phyloP scores from a whole-genome alignment of 2,797 vertebrate species.

The Nyctibius grandis region DNA sequence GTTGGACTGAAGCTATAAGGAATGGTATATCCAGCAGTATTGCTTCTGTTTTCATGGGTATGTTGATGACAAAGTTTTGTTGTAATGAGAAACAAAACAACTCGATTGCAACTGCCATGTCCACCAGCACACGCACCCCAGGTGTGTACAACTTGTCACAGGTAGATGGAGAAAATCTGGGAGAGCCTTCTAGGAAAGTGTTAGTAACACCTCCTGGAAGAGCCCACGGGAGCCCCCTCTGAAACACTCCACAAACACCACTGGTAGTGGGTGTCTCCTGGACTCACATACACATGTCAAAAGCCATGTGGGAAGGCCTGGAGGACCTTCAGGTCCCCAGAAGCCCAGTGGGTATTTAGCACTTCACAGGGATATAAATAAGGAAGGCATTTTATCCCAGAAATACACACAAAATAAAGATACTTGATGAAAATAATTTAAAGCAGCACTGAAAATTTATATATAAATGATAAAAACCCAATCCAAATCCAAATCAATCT shows the following conservation, averaged over 20 bases:
- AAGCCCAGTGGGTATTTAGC: background rate
- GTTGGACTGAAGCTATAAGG: background rate
- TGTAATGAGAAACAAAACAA: background rate
- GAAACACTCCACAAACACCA: accelerated
- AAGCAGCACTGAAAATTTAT: background rate
- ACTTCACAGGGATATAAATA: background rate
- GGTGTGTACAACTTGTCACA: background rate
- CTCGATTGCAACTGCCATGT: accelerated
- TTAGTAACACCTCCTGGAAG: background rate
- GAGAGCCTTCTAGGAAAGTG: background rate
- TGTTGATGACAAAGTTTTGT: background rate
- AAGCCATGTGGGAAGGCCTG: background rate
- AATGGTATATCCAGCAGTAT: background rate
- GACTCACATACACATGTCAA: background rate
- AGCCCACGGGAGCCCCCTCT: background rate
- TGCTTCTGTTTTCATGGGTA: background rate
- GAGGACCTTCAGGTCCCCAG: background rate
- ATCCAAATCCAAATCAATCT: background rate
- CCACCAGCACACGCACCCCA: background rate
- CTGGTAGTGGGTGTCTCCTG: background rate
- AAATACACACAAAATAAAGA: background rate
- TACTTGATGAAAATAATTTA: background rate
- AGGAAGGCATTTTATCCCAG: background rate
- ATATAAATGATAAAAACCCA: background rate
- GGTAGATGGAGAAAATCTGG: background rate